Percentiles rank a stretch among this genome's conserved stretches.
phyloP scores from a whole-genome alignment of 2,113 vertebrate genomes.

The Hippotragus niger region DNA sequence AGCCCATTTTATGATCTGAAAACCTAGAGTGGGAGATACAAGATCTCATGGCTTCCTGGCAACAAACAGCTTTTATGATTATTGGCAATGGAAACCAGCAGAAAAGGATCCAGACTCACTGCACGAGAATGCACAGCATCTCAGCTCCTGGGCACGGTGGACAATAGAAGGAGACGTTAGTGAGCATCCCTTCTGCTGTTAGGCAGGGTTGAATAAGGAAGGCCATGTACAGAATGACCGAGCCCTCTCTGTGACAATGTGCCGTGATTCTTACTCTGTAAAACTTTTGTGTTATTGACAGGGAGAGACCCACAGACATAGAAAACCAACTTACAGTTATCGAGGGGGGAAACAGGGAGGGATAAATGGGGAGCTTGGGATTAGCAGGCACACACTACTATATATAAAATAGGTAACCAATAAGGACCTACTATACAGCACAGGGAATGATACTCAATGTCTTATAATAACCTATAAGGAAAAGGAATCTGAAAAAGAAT shows the following conservation, averaged over 20 bases:
- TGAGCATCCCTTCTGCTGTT: accelerated
- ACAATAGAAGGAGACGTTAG: not conserved
- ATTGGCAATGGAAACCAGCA: accelerated
- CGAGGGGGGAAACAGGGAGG: too few relatives aligned
- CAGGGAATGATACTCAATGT: not conserved
- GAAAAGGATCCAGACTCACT: not conserved
- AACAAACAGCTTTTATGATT: not conserved
- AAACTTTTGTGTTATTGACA: not conserved
- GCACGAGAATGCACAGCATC: not conserved
- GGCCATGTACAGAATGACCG: accelerated
- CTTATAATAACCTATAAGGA: not conserved
- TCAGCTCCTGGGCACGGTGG: not conserved
- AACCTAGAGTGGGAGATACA: not conserved
- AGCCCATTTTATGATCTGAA: not conserved
- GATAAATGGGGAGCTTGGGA: not conserved
- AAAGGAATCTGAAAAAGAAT: not conserved
- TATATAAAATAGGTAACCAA: not conserved
- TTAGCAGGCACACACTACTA: not conserved
- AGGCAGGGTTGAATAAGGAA: not conserved
- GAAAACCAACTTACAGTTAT: not conserved
- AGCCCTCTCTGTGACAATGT: not conserved
- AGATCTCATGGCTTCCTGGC: not conserved
- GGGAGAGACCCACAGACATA: not conserved
- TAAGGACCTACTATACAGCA: not conserved
- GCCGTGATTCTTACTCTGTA: not conserved